Percentiles rank a stretch among this genome's conserved stretches.
Evolutionary conservation across 2,888 invertebrate species (phyloP).

Genomic region (Lepidochrysops patricia): DNA sequence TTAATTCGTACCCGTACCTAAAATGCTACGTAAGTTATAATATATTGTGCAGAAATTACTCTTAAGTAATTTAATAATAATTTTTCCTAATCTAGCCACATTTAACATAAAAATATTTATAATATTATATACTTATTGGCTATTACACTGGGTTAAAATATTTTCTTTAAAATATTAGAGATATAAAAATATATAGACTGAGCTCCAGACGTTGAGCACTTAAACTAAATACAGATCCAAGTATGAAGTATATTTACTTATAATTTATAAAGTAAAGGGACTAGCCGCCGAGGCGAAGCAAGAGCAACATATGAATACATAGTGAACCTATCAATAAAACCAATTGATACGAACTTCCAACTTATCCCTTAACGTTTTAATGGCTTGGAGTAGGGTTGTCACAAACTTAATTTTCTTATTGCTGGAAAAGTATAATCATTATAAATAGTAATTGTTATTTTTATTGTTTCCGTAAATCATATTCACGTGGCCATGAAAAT

Average conservation of each 20-base stretch:
- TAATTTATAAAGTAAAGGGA: not conserved
- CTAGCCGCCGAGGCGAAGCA: not conserved
- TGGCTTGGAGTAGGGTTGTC: slow-evolving; percentile 21
- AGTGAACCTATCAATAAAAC: slow-evolving; percentile 8
- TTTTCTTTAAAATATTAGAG: not conserved
- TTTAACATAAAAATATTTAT: not conserved
- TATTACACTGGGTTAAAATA: not conserved
- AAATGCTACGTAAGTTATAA: not conserved
- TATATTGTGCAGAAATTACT: not conserved
- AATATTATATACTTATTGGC: too few relatives aligned
- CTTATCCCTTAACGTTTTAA: slow-evolving; percentile 28
- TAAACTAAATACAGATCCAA: not conserved
- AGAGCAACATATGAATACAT: slow-evolving; percentile 5
- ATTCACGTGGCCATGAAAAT: not conserved
- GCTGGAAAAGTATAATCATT: too few relatives aligned
- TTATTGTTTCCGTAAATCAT: not conserved
- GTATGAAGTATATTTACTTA: not conserved
- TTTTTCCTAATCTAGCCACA: not conserved
- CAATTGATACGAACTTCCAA: slow-evolving; percentile 15
- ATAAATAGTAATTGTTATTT: too few relatives aligned
- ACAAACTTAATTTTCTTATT: not conserved
- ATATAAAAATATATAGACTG: not conserved
- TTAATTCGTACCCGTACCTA: not conserved
- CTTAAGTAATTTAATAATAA: too few relatives aligned
- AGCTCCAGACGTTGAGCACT: not conserved